Conservation (phyloP, 30 jellyfish, hydroid and myxozoan genomes). For the Mastigias papua region DNA sequence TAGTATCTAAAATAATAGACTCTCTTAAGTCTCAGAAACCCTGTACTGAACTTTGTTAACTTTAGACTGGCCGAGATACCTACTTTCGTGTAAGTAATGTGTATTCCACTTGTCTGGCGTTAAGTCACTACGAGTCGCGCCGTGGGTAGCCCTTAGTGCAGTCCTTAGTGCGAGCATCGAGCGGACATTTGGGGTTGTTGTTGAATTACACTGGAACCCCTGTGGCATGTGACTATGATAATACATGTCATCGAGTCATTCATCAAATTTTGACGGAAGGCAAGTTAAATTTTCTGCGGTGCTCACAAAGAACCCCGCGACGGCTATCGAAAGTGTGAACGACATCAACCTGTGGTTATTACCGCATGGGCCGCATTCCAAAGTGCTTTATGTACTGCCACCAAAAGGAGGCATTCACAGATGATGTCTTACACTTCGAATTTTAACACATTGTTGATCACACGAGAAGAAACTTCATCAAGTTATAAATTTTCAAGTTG, state of each 20-base stretch:
- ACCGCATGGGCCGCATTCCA: slow-evolving; percentile 55
- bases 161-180: too few relatives aligned
- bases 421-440: slow-evolving; percentile 1
- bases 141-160: too few relatives aligned
- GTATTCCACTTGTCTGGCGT: too few relatives aligned
- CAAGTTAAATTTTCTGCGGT: slow-evolving; percentile 69
- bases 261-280: slow-evolving; percentile 80
- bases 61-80: too few relatives aligned
- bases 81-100: too few relatives aligned
- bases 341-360: slow-evolving; percentile 76
- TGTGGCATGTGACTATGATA: slow-evolving; percentile 28
- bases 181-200: too few relatives aligned
- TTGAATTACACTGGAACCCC: slow-evolving; percentile 58
- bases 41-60: too few relatives aligned
- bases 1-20: too few relatives aligned
- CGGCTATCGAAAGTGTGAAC: slow-evolving; percentile 72
- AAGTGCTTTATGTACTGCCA: slow-evolving; percentile 58
- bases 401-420: slow-evolving; percentile 30
- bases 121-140: too few relatives aligned
- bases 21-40: too few relatives aligned
- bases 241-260: slow-evolving; percentile 81
- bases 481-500: slow-evolving; percentile 51
- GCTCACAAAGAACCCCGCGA: slow-evolving; percentile 74
- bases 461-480: slow-evolving; percentile 22
- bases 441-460: slow-evolving; percentile 63